Conservation (phyloP, 2,888 invertebrate species). For the Rhodophaea formosa region DNA sequence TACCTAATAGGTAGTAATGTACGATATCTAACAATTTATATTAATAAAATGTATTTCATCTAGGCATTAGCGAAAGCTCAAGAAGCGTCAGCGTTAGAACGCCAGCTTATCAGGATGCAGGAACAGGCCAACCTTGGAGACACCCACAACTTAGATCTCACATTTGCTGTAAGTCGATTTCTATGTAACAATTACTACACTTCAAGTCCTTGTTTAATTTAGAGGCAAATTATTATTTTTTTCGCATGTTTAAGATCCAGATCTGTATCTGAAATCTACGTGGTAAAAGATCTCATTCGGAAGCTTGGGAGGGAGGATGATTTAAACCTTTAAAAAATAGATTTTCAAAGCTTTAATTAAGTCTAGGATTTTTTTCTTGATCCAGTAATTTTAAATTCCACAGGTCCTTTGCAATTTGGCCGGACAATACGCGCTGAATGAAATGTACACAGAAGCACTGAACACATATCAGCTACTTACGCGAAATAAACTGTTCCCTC, state of each 20-base stretch:
- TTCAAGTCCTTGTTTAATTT: no score
- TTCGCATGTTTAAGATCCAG: no score
- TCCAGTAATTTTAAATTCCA: no score
- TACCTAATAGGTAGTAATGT: no score
- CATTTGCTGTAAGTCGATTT: slow-evolving; percentile 89
- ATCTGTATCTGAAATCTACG: no score
- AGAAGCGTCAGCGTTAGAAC: slow-evolving; percentile 96
- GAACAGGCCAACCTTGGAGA: slow-evolving; percentile 95
- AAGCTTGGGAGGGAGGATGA: no score
- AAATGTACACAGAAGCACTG: slow-evolving; percentile 97
- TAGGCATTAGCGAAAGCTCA: slow-evolving; percentile 94
- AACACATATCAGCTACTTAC: slow-evolving; percentile 97
- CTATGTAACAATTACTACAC: no score
- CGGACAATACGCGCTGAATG: slow-evolving; percentile 95
- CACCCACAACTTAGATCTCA: slow-evolving; percentile 96
- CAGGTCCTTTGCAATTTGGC: slow-evolving; percentile 98
- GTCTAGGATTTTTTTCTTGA: no score
- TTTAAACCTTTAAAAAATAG: no score
- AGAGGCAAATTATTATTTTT: no score
- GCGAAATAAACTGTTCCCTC: slow-evolving; percentile 95
- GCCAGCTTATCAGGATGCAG: slow-evolving; percentile 92
- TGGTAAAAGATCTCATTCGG: no score
- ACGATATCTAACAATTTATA: not conserved
- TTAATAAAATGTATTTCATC: slow-evolving; percentile 5
- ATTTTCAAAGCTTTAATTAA: no score